phyloP scores from a whole-genome alignment of 2,113 vertebrate species.

The Cyanoramphus novaezelandiae region DNA sequence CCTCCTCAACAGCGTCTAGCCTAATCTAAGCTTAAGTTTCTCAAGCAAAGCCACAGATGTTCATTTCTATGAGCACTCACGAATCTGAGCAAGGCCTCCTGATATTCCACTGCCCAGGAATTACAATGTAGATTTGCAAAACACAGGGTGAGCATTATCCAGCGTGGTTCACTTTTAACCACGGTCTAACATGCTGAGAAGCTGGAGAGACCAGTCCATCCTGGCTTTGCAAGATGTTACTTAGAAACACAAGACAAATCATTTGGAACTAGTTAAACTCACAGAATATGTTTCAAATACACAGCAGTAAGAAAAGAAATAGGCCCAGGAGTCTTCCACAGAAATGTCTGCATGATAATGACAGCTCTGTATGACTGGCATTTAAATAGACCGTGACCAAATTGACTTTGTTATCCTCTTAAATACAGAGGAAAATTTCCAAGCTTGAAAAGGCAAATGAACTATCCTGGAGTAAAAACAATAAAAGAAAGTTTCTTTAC shows the following conservation, averaged over 20 bases:
- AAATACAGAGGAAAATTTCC: neutral
- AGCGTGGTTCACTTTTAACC: neutral
- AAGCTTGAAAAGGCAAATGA: neutral
- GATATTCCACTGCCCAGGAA: neutral
- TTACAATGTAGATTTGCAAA: neutral
- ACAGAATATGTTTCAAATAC: neutral
- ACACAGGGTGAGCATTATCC: neutral
- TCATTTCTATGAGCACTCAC: neutral
- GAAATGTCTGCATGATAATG: neutral
- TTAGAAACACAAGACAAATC: neutral
- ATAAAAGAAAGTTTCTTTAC: neutral
- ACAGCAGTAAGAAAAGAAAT: neutral
- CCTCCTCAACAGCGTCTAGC: neutral
- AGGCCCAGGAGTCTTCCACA: neutral
- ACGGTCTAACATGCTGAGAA: neutral
- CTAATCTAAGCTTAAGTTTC: neutral
- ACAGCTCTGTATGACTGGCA: neutral
- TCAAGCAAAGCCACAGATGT: neutral
- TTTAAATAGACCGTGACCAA: neutral
- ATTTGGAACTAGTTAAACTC: neutral
- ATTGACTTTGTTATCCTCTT: neutral
- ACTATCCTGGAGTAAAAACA: neutral
- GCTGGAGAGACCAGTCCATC: neutral
- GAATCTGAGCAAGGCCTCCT: neutral
- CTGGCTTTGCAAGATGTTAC: neutral